Conservation (phyloP, 2,888 invertebrate species). For the Drosophila emarginata region DNA sequence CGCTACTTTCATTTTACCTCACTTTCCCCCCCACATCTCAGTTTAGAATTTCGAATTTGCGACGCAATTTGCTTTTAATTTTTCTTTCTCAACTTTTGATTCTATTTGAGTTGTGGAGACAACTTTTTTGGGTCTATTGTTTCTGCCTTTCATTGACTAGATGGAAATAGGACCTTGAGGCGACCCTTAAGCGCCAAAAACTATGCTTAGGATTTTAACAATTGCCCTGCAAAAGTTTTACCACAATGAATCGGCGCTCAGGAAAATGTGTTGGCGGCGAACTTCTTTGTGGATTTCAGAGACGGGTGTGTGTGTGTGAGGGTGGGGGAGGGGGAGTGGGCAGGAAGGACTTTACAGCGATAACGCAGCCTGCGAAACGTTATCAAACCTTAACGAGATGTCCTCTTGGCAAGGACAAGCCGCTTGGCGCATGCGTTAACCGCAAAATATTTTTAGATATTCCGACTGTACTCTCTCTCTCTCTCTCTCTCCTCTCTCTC, state of each 20-base stretch:
- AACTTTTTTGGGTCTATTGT: constrained; percentile 12
- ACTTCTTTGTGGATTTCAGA: neutral
- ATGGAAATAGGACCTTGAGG: constrained; percentile 24
- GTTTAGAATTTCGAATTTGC: neutral
- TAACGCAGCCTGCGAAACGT: constrained; percentile 36
- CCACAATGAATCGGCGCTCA: constrained; percentile 38
- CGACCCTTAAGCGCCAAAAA: constrained; percentile 18
- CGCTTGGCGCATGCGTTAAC: constrained; percentile 47
- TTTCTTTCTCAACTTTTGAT: constrained; percentile 28
- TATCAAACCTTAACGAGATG: constrained; percentile 33
- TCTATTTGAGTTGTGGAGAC: constrained; percentile 28
- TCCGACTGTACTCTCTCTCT: too few relatives aligned
- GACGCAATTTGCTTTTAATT: neutral
- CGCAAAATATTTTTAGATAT: constrained; percentile 15
- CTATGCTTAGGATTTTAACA: constrained; percentile 19
- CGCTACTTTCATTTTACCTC: neutral
- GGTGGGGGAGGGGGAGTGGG: neutral
- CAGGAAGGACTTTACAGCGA: constrained; percentile 18
- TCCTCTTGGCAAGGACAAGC: constrained; percentile 63
- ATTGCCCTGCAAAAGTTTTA: constrained; percentile 34
- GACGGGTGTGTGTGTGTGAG: neutral
- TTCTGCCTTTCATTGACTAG: constrained; percentile 17
- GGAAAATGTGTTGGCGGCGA: constrained; percentile 15
- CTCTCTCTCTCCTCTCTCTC: constrained; percentile 9
- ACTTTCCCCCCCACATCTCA: neutral